A percentile compares a stretch with the other conserved stretches of the same genome.
These are phyloP conservation scores for Catocala sponsa DNA, from an alignment of 2,888 invertebrate genomes.

Conservation along the genomic window DNA sequence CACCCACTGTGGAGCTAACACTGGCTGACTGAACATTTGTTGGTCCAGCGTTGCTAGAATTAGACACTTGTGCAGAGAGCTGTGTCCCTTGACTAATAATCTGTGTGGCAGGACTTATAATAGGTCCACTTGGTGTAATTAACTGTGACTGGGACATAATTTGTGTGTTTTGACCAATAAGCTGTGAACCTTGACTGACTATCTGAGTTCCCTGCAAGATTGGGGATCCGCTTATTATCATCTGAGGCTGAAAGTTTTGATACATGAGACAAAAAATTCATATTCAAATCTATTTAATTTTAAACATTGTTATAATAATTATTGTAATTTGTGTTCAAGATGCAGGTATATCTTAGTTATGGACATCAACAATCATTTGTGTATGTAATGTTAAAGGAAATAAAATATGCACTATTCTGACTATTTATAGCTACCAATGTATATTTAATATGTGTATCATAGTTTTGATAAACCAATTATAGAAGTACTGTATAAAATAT, in stretches of 20 bases:
- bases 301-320: too few relatives aligned
- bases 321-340: too few relatives aligned
- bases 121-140: slow-evolving; percentile 71
- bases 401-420: too few relatives aligned
- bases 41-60: slow-evolving; percentile 59
- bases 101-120: slow-evolving; percentile 79
- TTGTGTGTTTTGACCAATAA: slow-evolving; percentile 75
- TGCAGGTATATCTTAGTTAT: too few relatives aligned
- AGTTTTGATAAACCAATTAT: too few relatives aligned
- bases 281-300: background rate
- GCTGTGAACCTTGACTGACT: slow-evolving; percentile 79
- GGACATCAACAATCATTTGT: too few relatives aligned
- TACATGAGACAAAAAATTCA: background rate
- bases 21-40: slow-evolving; percentile 61
- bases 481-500: too few relatives aligned
- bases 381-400: too few relatives aligned
- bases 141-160: slow-evolving; percentile 79
- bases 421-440: too few relatives aligned
- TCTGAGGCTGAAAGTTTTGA: slow-evolving; percentile 73
- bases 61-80: slow-evolving; percentile 73
- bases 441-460: too few relatives aligned
- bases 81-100: slow-evolving; percentile 84
- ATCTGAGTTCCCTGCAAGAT: slow-evolving; percentile 81
- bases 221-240: slow-evolving; percentile 81
- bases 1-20: slow-evolving; percentile 68